Evolutionary conservation across 2,797 vertebrate species (phyloP).

Genomic region (Amblyraja radiata): DNA sequence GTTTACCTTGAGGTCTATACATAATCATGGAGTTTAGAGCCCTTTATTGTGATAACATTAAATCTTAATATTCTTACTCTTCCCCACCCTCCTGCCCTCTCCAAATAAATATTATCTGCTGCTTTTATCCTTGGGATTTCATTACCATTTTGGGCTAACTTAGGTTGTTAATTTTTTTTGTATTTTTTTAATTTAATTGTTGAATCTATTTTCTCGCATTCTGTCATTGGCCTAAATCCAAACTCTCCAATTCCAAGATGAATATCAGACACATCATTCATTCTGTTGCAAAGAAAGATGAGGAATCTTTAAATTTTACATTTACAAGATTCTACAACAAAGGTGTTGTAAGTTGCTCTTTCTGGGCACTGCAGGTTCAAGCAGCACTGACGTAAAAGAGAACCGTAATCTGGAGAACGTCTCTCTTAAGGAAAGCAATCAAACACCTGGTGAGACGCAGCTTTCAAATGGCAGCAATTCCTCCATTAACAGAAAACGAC

Average conservation of each 20-base stretch:
- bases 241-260: background rate
- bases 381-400: conserved; percentile 96
- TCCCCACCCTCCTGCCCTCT: too few relatives aligned
- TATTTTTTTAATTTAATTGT: background rate
- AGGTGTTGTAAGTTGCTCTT: conserved; percentile 99
- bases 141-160: background rate
- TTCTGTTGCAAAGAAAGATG: conserved; percentile 93
- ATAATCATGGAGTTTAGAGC: background rate
- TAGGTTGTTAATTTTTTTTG: background rate
- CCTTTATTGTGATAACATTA: background rate
- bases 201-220: conserved; percentile 18
- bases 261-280: conserved; percentile 81
- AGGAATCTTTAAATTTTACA: conserved; percentile 99
- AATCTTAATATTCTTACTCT: background rate
- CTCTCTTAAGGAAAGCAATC: conserved; percentile 70
- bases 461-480: conserved; percentile 73
- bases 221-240: background rate
- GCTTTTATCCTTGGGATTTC: background rate
- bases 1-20: background rate
- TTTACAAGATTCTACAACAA: conserved; percentile 99
- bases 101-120: background rate
- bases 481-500: conserved; percentile 75
- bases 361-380: conserved; percentile 99
- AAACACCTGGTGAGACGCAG: conserved; percentile 66
- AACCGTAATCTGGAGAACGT: conserved; percentile 90